phyloP scores from a whole-genome alignment of 2,113 vertebrate genomes.

The Lasiurus cinereus region DNA sequence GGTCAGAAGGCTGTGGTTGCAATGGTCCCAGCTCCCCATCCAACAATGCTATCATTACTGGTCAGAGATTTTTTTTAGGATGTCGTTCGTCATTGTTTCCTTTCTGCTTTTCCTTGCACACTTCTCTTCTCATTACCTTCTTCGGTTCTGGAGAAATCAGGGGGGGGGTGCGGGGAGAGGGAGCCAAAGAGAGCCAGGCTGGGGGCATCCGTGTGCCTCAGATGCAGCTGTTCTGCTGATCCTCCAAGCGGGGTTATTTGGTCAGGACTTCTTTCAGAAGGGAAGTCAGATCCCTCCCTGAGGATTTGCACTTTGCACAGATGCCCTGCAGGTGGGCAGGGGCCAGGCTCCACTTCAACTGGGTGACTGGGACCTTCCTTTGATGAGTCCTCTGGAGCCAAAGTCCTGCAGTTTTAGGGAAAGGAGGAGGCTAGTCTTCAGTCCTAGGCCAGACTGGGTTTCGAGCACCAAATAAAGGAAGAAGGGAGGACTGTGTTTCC shows the following conservation, averaged over 20 bases:
- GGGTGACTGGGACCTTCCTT: not conserved
- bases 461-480: constrained; percentile 57
- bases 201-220: not conserved
- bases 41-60: not conserved
- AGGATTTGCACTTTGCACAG: not conserved
- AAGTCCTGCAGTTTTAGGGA: not conserved
- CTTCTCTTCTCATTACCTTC: constrained; percentile 36
- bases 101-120: not conserved
- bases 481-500: not conserved
- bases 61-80: not conserved
- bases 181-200: not conserved
- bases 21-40: not conserved
- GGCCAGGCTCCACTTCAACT: not conserved
- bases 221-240: not conserved
- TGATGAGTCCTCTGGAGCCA: not conserved
- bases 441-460: not conserved
- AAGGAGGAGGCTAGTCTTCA: not conserved
- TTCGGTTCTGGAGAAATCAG: constrained; percentile 33
- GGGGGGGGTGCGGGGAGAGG: not conserved
- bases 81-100: not conserved
- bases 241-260: constrained; percentile 15
- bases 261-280: constrained; percentile 48
- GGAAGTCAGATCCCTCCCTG: not conserved
- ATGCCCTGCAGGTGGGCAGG: not conserved
- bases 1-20: not conserved